Evolutionary conservation across 2,888 invertebrate genomes (phyloP).

Genomic region (Drosophila siamana): DNA sequence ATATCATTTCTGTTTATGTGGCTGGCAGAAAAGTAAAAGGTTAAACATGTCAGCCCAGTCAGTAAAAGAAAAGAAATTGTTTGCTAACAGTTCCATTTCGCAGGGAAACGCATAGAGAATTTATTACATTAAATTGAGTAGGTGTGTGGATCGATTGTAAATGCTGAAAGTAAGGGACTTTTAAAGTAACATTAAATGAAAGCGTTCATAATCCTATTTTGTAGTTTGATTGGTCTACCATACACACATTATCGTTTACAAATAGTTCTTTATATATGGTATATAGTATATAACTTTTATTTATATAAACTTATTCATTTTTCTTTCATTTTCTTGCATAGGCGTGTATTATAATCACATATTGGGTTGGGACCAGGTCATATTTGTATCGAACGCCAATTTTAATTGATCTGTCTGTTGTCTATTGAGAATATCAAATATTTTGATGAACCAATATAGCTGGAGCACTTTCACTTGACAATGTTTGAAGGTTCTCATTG

Average conservation of each 20-base stretch:
- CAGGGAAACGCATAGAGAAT: constrained; percentile 58
- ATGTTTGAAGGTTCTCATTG: constrained; percentile 10
- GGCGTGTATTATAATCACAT: constrained; percentile 69
- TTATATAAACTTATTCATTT: constrained; percentile 40
- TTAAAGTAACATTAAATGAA: constrained; percentile 45
- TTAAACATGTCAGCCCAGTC: background rate
- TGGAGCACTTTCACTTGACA: background rate
- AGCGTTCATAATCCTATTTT: constrained; percentile 32
- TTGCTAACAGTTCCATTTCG: constrained; percentile 52
- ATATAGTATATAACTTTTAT: constrained; percentile 29
- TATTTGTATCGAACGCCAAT: constrained; percentile 51
- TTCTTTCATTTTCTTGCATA: constrained; percentile 46
- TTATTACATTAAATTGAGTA: constrained; percentile 51
- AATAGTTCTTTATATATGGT: constrained; percentile 30
- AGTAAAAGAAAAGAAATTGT: background rate
- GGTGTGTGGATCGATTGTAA: constrained; percentile 48
- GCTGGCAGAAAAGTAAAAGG: constrained; percentile 88
- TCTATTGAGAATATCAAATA: constrained; percentile 34
- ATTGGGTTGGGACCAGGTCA: constrained; percentile 59
- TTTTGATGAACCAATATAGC: constrained; percentile 25
- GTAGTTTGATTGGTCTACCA: constrained; percentile 42
- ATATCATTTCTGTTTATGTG: constrained; percentile 91
- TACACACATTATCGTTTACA: constrained; percentile 35
- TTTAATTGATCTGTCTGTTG: constrained; percentile 43
- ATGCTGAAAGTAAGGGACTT: constrained; percentile 55